Evolutionary conservation across 1,140 invertebrate species (phyloP), one percentile per base, ranked within the genome.

Genomic region (Drosophila oshimai): DNA sequence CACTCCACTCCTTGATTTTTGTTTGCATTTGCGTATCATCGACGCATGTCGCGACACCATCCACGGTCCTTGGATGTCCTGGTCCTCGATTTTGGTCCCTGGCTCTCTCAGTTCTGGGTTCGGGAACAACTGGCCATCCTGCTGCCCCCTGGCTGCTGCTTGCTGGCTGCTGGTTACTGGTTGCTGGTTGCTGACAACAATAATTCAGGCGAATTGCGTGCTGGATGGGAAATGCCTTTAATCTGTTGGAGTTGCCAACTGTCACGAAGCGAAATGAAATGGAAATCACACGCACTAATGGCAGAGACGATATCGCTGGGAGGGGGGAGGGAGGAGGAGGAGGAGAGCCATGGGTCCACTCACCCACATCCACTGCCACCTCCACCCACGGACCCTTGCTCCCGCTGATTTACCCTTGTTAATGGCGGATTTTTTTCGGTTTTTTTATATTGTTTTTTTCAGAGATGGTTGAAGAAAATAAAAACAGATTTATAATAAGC

Each of bases 211-310:
- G 76, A 81, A 87, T 81, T 81, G 65, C 81, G 80, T 75, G 71
- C 72, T 81, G 81, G 81, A 67, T 86, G 80, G 81, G 60, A 88
- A 86, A 87, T 83, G 81, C 83, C 86, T 89, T 89, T 89, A 89
- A 89, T 89, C 86, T 89, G 87, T 71, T 74, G 57, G 80, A 89
- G 86, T 89, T 89, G 80, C 86, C 86, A 81, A 89, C 76, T 89
- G 86, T 81, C 86, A 89, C 86, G 86, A 89, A 89, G 80, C 86
- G 65, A 89, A 89, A 74, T 89, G 86, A 89, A 89, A 89, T 89
- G 79, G 86, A 89, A 89, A 88, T 88, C 83, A 83, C 83, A 83
- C 83, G 84, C 83, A 89, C 81, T 87, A 87, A 87, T 88, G 83
- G 76, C 81, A 68, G 62, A 54, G 60, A 37, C 29, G 36, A 46